Base-by-base conservation (phyloP, 2,888 invertebrate species). In the Anaspis maculata region DNA sequence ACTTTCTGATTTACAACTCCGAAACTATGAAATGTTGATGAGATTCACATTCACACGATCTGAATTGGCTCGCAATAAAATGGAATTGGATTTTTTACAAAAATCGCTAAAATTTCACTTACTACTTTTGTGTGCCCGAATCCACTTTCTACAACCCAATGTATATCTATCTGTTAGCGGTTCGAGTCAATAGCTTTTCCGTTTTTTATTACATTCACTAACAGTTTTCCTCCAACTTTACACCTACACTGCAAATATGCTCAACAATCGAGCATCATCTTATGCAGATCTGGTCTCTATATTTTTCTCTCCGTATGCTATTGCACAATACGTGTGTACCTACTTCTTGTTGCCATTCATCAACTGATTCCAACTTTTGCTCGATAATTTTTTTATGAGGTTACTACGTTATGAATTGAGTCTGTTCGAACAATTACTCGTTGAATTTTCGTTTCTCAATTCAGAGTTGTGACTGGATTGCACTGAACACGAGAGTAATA, bases 11-110 rank as follows among this genome's bases (percentile, higher is more conserved):
- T 59, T 64, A 62, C 67, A 48, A 57, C 61, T 43, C 52, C 51
- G 47, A 51, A 57, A 61, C 63, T 62, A 51, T 64, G 65, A 52
- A 68, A 71, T 52, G 61, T 59, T 60, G 71, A 72, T 54, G 68
- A 69, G 46, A 54, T 57, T 48, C 61, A 62, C 54, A n/a, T n/a
- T n/a, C n/a, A 59, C 60, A 19, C 19, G 6, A 24, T 11, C 35
- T 57, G 62, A 67, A 69, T 68, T 52, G 56, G 46, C 46, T 52
- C 56, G 53, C 57, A 57, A 62, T 64, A 61, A 64, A 63, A 61
- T 45, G 60, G 51, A 61, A 62, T 62, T 62, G 61, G 54, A 56
- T 63, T 63, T 61, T 62, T 60, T 56, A 52, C 47, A 54, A 49
- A 57, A 57, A 53, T 55, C 55, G 45, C 50, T 51, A 51, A 52